Evolutionary conservation across 2,888 invertebrate genomes (phyloP).

Genomic region (Dione juno): DNA sequence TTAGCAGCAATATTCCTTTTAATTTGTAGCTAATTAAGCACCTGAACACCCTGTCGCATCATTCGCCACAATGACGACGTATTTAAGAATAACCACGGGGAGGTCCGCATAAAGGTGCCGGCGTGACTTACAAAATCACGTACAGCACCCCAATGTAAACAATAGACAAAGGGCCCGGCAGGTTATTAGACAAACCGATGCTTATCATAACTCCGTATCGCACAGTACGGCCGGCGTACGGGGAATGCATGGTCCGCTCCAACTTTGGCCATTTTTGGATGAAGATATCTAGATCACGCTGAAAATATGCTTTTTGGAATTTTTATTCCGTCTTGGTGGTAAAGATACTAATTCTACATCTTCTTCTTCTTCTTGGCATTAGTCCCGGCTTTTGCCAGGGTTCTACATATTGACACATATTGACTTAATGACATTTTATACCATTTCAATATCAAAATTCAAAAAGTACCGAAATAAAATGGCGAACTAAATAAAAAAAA

Average conservation of each 20-base stretch:
- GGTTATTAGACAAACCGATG: constrained; percentile 72
- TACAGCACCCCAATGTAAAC: constrained; percentile 80
- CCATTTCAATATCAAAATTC: too few relatives aligned
- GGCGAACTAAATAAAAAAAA: background rate
- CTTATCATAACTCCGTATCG: constrained; percentile 56
- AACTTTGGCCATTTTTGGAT: constrained; percentile 57
- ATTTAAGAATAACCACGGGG: constrained; percentile 76
- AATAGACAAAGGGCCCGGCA: constrained; percentile 79
- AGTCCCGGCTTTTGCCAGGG: too few relatives aligned
- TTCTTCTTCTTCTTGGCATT: too few relatives aligned
- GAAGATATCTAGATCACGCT: constrained; percentile 61
- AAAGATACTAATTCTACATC: background rate
- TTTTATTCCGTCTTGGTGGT: background rate
- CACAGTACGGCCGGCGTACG: constrained; percentile 57
- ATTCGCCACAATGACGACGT: constrained; percentile 66
- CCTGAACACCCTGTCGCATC: constrained; percentile 58
- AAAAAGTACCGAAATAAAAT: too few relatives aligned
- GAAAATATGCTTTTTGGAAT: constrained; percentile 17
- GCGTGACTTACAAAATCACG: constrained; percentile 80
- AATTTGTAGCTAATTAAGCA: constrained; percentile 32
- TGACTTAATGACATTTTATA: too few relatives aligned
- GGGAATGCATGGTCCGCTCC: constrained; percentile 48
- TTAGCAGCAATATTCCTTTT: background rate
- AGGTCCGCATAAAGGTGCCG: constrained; percentile 77
- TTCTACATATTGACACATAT: too few relatives aligned